Conservation (phyloP, 2,888 invertebrate species). For the Drosophila atroscutellata region DNA sequence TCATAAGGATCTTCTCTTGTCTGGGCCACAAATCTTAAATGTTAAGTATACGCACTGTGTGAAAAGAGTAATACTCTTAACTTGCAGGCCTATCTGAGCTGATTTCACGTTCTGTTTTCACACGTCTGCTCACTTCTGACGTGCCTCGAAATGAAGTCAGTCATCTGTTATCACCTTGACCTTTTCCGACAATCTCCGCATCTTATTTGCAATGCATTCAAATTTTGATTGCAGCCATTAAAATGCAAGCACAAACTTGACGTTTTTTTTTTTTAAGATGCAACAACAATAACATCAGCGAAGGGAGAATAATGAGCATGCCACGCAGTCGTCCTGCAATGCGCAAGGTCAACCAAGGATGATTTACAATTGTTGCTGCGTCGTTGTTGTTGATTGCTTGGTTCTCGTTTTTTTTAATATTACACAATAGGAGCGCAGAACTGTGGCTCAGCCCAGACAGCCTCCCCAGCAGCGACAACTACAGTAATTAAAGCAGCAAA, state of each 20-base stretch:
- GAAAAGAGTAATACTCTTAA: slow-evolving; percentile 4
- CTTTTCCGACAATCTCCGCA: slow-evolving; percentile 48
- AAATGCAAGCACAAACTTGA: slow-evolving; percentile 69
- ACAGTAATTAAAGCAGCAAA: slow-evolving; percentile 65
- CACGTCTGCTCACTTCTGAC: slow-evolving; percentile 18
- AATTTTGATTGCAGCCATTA: slow-evolving; percentile 78
- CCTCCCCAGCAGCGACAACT: slow-evolving; percentile 58
- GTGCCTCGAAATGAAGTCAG: slow-evolving; percentile 8
- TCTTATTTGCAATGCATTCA: slow-evolving; percentile 68
- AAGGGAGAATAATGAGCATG: slow-evolving; percentile 65
- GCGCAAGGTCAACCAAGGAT: slow-evolving; percentile 75
- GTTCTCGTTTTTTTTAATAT: slow-evolving; percentile 47
- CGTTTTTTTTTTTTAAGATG: slow-evolving; percentile 26
- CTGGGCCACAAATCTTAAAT: slow-evolving; percentile 51
- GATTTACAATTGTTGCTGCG: slow-evolving; percentile 55
- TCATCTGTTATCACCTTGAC: slow-evolving; percentile 44
- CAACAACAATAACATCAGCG: slow-evolving; percentile 28
- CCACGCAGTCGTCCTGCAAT: slow-evolving; percentile 59
- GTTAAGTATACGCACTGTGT: slow-evolving; percentile 48
- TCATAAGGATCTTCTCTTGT: slow-evolving; percentile 10
- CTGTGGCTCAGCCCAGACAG: slow-evolving; percentile 30
- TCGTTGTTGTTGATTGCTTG: slow-evolving; percentile 24
- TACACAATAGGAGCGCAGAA: slow-evolving; percentile 39
- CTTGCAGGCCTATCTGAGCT: not conserved
- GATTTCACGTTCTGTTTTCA: slow-evolving; percentile 6